These are phyloP conservation scores for Odontamblyopus rebecca DNA, from an alignment of 2,797 vertebrate species.

Conservation along the genomic window DNA sequence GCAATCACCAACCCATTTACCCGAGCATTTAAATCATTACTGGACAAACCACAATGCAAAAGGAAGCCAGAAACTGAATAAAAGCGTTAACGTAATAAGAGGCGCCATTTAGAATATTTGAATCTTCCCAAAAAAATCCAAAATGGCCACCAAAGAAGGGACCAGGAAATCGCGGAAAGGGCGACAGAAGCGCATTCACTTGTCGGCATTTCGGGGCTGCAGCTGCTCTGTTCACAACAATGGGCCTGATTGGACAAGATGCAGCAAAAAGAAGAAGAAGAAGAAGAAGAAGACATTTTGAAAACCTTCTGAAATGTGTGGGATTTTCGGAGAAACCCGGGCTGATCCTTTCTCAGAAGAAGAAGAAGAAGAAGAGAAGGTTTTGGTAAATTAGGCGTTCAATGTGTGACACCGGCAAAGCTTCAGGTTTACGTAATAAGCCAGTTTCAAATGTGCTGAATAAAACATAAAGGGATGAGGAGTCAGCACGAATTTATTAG, in stretches of 20 bases:
- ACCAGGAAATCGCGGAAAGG: constrained; percentile 2
- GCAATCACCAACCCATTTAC: too few relatives aligned
- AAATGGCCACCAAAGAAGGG: not conserved
- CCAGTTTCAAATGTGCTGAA: not conserved
- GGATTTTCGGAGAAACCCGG: constrained; percentile 5
- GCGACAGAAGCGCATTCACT: not conserved
- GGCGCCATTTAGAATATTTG: not conserved
- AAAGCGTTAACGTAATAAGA: not conserved
- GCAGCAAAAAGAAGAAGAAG: constrained; percentile 15
- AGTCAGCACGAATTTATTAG: too few relatives aligned
- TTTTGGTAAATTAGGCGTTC: constrained; percentile 2
- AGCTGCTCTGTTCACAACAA: constrained; percentile 56
- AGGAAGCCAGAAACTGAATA: not conserved
- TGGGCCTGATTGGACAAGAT: constrained; percentile 33
- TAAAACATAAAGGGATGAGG: not conserved
- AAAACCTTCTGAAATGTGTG: constrained; percentile 16
- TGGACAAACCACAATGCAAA: not conserved
- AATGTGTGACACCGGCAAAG: not conserved
- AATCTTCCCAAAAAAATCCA: not conserved
- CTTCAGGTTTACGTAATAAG: constrained; percentile 10
- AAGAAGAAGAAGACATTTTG: constrained; percentile 19
- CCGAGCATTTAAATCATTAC: not conserved
- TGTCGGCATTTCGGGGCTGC: constrained; percentile 39
- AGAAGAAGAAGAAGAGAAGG: not conserved
- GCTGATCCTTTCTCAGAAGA: not conserved